Conservation (phyloP, 2,113 vertebrate genomes). For the Nestor notabilis region DNA sequence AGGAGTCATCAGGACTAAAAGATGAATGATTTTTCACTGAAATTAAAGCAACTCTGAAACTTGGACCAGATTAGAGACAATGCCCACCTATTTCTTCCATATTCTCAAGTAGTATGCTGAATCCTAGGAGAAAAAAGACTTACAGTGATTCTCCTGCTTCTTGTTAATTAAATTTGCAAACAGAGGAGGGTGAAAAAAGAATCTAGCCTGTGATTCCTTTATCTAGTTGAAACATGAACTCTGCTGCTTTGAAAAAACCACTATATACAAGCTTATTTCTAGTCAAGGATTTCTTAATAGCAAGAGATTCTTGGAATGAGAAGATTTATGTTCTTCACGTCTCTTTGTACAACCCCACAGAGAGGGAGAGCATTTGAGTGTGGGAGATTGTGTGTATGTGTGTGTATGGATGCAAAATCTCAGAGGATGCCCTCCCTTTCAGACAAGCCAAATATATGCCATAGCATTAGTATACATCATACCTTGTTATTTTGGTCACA, state of each 20-base stretch:
- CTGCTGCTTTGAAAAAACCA: neutral
- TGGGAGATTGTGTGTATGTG: neutral
- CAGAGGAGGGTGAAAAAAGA: neutral
- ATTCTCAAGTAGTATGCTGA: neutral
- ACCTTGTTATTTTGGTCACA: neutral
- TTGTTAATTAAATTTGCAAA: neutral
- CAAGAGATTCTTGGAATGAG: neutral
- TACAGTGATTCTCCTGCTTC: neutral
- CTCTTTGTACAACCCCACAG: neutral
- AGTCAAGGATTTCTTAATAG: neutral
- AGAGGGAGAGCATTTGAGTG: neutral
- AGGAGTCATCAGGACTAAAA: neutral
- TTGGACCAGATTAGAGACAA: neutral
- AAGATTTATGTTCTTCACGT: neutral
- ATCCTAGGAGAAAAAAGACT: neutral
- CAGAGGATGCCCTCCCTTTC: neutral
- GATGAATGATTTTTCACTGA: neutral
- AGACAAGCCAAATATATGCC: neutral
- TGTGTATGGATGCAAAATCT: neutral
- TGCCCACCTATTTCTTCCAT: neutral
- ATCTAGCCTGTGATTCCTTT: neutral
- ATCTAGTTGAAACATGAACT: neutral
- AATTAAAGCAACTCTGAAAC: neutral
- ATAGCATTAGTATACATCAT: neutral
- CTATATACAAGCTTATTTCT: neutral